A percentile compares a stretch with the other conserved stretches of the same genome.
These are phyloP conservation scores for Hippoglossus hippoglossus DNA, from an alignment of 2,797 vertebrate genomes.

Conservation along the genomic window DNA sequence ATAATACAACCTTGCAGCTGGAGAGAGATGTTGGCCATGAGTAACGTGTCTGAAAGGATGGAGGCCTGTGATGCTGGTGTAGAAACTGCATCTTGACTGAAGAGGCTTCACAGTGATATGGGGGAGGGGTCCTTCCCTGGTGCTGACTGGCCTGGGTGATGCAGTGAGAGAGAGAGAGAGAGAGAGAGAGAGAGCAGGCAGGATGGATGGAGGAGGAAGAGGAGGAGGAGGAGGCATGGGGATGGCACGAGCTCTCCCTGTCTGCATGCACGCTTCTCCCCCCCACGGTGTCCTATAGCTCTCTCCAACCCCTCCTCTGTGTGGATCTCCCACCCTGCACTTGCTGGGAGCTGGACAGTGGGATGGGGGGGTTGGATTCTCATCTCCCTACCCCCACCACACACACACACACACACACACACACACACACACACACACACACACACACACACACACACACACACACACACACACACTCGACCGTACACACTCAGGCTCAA, in stretches of 20 bases:
- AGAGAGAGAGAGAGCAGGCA: constrained; percentile 1
- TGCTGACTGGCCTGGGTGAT: constrained; percentile 67
- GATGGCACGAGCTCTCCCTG: constrained; percentile 57
- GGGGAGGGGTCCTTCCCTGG: constrained; percentile 57
- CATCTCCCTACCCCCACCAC: constrained; percentile 37
- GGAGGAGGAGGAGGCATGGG: constrained; percentile 30
- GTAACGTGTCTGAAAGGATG: constrained; percentile 26
- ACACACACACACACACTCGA: constrained; percentile 27
- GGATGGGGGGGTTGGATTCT: constrained; percentile 50
- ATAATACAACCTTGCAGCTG: constrained; percentile 8
- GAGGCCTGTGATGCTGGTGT: constrained; percentile 50
- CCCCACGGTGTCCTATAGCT: constrained; percentile 35
- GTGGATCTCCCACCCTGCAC: constrained; percentile 42
- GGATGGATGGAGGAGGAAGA: constrained; percentile 50
- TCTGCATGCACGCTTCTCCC: constrained; percentile 47
- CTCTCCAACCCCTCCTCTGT: constrained; percentile 33
- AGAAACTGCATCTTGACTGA: constrained; percentile 65
- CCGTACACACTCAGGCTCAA: constrained; percentile 44
- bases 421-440: constrained; percentile 28
- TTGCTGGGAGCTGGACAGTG: constrained; percentile 58
- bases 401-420: constrained; percentile 25
- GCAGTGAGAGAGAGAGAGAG: not conserved
- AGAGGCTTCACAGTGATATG: constrained; percentile 51
- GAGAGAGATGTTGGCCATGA: constrained; percentile 8
- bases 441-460: constrained; percentile 28